Base-by-base conservation (phyloP, 2,888 invertebrate genomes). In the Amphipoea oculea region DNA sequence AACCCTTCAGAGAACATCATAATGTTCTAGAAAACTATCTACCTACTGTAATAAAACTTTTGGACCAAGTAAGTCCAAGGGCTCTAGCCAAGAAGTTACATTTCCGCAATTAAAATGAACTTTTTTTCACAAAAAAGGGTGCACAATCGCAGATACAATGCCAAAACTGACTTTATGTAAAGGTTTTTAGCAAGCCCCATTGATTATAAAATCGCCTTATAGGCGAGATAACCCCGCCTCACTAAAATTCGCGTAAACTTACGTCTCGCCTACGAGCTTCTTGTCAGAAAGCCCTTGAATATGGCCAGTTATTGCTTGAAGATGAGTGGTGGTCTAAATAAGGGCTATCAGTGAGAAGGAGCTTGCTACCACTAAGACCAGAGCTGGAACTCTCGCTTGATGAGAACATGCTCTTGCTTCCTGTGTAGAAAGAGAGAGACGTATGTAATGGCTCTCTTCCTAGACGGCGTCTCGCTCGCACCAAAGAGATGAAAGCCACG, bases 401-500 rank as follows among this genome's bases (percentile, higher is more conserved):
- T 3, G 97, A 97, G 90, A 98, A 97, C 88, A 98, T 93, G 89
- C 98, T 98, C 92, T 97, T 97, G 85, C 97, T 97, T 60, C 97
- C 97, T 11, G 97, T 97, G 90, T 97, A 97, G 94, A 97, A 97
- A 65, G 97, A 97, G 74, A 97, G 94, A 2, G 97, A 97, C 69
- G 97, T 96, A 88, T 97, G 96, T 79, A 96, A 87, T 36, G 97
- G 96, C 71, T 97, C 97, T n/a, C 95, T 92, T 51, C 95, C 95
- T 65, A 96, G 93, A 80, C 97, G 96, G 82, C 97, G 95, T 91
- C 98, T 96, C 17, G 98, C 97, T 91, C 97, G 96, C 89, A 98
- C 95, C 73, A 98, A 93, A 5, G 98, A 98, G 62, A 97, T 97
- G 79, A 98, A 97, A 5, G 98, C 98, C 20, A 98, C 97, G 5